These are phyloP conservation scores for Hydropsyche tenuis DNA, from an alignment of 1,140 invertebrate species.

Conservation along the genomic window DNA sequence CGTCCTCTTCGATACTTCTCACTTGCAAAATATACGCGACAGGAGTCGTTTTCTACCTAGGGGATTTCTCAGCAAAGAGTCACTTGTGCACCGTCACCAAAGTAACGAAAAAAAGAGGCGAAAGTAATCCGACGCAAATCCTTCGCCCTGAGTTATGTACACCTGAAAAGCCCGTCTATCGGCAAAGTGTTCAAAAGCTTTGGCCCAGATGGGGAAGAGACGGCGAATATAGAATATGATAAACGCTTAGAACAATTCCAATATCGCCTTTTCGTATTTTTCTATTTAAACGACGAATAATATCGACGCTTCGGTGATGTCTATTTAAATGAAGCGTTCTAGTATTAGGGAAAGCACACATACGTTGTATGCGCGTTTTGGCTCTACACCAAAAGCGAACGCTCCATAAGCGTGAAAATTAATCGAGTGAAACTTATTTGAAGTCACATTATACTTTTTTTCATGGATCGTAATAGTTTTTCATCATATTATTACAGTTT, in stretches of 20 bases:
- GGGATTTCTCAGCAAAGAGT: conserved; percentile 20
- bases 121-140: conserved; percentile 22
- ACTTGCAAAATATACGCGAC: not conserved
- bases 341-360: too few species aligned
- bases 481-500: too few species aligned
- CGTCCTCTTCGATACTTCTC: conserved; percentile 3
- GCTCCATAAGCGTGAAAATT: too few species aligned
- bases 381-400: too few species aligned
- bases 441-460: too few species aligned
- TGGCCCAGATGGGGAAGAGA: too few species aligned
- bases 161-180: conserved; percentile 25
- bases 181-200: conserved; percentile 10
- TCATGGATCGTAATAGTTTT: too few species aligned
- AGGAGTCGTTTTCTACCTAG: not conserved
- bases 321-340: too few species aligned
- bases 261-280: not conserved
- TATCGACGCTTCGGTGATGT: too few species aligned
- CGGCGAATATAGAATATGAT: not conserved
- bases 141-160: conserved; percentile 11
- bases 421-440: too few species aligned
- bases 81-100: not conserved
- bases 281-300: not conserved
- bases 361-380: too few species aligned
- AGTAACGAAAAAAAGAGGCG: not conserved
- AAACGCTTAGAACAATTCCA: not conserved